A percentile compares a stretch with the other conserved stretches of the same genome.
phyloP scores from a whole-genome alignment of 2,113 vertebrate species.

The Malurus alboscapulatus region DNA sequence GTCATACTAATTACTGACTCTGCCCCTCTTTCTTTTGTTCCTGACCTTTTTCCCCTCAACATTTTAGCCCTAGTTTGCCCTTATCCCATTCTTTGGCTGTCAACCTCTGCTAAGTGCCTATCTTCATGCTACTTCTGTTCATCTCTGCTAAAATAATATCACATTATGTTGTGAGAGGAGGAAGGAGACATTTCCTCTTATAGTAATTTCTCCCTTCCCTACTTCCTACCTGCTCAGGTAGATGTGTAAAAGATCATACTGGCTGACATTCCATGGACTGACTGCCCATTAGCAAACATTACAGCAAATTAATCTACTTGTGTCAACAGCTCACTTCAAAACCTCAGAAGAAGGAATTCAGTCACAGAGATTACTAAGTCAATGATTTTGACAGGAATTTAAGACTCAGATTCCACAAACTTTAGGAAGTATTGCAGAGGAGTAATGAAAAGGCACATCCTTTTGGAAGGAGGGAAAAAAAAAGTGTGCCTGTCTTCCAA shows the following conservation, averaged over 20 bases:
- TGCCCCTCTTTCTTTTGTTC: neutral
- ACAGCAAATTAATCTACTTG: neutral
- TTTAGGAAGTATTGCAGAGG: neutral
- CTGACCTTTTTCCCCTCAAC: neutral
- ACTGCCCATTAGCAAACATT: neutral
- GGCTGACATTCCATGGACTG: neutral
- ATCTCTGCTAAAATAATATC: neutral
- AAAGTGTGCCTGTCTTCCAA: neutral
- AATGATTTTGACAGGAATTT: neutral
- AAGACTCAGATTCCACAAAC: neutral
- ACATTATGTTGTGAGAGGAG: neutral
- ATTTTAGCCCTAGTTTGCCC: neutral
- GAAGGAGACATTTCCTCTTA: neutral
- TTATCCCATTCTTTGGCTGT: neutral
- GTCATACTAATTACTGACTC: neutral
- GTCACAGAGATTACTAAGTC: neutral
- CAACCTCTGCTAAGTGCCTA: neutral
- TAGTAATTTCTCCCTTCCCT: neutral
- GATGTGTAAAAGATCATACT: neutral
- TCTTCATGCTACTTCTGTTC: neutral
- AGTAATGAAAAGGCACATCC: neutral
- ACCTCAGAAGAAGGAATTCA: neutral
- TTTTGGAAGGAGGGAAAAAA: neutral
- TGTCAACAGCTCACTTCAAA: neutral
- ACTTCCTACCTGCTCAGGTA: neutral